Evolutionary conservation across 2,888 invertebrate genomes (phyloP).

Genomic region (Rhodophaea formosa): DNA sequence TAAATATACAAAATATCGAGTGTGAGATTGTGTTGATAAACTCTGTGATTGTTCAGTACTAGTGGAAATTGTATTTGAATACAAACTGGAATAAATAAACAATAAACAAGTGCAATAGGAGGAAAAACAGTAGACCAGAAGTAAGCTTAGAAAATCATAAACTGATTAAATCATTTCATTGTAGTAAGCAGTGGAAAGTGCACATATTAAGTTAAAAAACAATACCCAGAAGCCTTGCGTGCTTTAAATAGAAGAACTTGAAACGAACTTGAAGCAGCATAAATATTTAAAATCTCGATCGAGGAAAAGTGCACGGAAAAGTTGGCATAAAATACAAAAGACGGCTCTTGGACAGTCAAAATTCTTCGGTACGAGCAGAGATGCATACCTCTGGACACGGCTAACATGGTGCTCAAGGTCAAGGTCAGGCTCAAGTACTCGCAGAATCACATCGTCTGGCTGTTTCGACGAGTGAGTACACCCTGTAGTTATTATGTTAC

Average conservation of each 20-base stretch:
- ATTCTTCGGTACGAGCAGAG: constrained; percentile 61
- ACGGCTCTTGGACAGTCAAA: constrained; percentile 31
- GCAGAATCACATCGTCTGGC: constrained; percentile 79
- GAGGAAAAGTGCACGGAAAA: constrained; percentile 17
- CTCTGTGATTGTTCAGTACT: too few relatives aligned
- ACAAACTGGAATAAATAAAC: too few relatives aligned
- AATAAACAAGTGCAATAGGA: too few relatives aligned
- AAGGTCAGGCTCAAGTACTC: constrained; percentile 82
- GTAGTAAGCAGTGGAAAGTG: too few relatives aligned
- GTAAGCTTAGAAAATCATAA: too few relatives aligned
- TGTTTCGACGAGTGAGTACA: constrained; percentile 80
- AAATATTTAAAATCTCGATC: neutral
- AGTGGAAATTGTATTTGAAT: too few relatives aligned
- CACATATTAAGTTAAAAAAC: neutral
- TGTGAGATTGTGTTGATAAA: neutral
- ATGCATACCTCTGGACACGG: constrained; percentile 67
- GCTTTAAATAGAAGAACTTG: neutral
- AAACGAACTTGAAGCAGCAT: constrained; percentile 1
- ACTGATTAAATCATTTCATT: too few relatives aligned
- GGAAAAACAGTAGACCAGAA: too few relatives aligned
- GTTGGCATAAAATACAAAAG: constrained; percentile 17
- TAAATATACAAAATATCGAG: constrained; percentile 48
- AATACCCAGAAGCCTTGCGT: neutral
- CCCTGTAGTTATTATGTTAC: neutral
- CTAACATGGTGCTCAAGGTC: constrained; percentile 81